These are phyloP conservation scores for Phyllopteryx taeniolatus DNA, from an alignment of 2,113 vertebrate genomes.

Conservation along the genomic window DNA sequence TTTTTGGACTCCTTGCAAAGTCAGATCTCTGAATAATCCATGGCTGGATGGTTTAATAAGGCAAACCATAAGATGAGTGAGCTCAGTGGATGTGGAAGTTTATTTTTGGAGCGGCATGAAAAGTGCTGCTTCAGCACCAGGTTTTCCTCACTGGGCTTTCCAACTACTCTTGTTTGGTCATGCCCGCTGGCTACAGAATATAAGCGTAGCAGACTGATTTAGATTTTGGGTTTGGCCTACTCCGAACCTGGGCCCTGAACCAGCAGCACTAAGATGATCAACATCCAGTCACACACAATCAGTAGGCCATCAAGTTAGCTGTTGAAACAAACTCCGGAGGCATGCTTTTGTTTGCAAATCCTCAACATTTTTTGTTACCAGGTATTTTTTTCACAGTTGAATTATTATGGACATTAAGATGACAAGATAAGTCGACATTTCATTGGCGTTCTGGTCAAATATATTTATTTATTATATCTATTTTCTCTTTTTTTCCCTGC, in stretches of 20 bases:
- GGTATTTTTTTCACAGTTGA: neutral
- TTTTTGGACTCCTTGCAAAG: constrained; percentile 30
- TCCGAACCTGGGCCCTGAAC: constrained; percentile 4
- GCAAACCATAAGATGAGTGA: constrained; percentile 44
- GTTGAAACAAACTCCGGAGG: neutral
- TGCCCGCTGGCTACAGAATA: constrained; percentile 30
- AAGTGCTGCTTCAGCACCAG: constrained; percentile 51
- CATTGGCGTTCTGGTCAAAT: no score
- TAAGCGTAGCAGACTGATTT: constrained; percentile 30
- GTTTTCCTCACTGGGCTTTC: constrained; percentile 21
- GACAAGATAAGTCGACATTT: no score
- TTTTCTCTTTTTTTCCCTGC: no score
- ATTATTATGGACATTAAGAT: neutral
- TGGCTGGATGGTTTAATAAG: constrained; percentile 48
- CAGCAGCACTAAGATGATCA: constrained; percentile 11
- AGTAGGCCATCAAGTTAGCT: constrained; percentile 15
- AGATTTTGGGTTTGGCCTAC: constrained; percentile 39
- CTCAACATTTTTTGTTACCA: neutral
- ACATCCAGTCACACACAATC: constrained; percentile 8
- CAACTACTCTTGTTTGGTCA: constrained; percentile 44
- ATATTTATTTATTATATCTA: no score
- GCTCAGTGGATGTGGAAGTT: constrained; percentile 38
- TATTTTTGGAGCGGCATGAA: constrained; percentile 52
- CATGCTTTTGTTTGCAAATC: constrained; percentile 2
- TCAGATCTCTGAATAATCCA: constrained; percentile 38